These are phyloP conservation scores for Pseudochirops corinnae DNA, from an alignment of 2,797 vertebrate species.

Conservation along the genomic window DNA sequence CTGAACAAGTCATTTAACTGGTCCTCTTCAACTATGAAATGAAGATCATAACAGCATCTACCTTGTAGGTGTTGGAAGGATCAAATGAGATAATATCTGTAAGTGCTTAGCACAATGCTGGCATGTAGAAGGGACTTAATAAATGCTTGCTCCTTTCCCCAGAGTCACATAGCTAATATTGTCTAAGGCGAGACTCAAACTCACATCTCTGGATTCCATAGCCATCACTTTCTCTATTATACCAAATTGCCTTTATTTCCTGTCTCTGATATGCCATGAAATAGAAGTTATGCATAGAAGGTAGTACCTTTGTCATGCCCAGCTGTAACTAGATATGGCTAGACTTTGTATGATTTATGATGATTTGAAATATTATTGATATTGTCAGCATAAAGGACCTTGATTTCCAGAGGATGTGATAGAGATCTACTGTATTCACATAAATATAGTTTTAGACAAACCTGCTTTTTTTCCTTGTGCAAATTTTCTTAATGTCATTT, in stretches of 20 bases:
- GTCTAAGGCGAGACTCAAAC: not conserved
- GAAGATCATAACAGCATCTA: not conserved
- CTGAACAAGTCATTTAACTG: not conserved
- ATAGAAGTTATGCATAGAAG: not conserved
- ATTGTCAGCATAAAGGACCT: not conserved
- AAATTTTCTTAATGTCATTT: not conserved
- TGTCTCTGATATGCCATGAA: not conserved
- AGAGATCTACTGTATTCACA: rapidly evolving
- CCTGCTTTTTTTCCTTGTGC: not conserved
- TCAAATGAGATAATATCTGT: not conserved
- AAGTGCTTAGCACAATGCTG: not conserved
- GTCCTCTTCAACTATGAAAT: not conserved
- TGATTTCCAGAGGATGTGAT: not conserved
- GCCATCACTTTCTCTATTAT: not conserved
- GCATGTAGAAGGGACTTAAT: not conserved
- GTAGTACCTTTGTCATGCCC: not conserved
- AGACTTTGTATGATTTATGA: not conserved
- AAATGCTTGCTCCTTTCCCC: not conserved
- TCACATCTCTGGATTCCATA: not conserved
- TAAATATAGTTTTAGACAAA: slow-evolving; percentile 73
- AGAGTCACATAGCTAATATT: not conserved
- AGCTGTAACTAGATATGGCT: not conserved
- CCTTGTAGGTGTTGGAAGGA: not conserved
- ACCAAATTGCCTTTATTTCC: not conserved
- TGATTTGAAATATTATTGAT: not conserved